phyloP scores from a whole-genome alignment of 1,140 invertebrate genomes.

The Eumeta japonica region DNA sequence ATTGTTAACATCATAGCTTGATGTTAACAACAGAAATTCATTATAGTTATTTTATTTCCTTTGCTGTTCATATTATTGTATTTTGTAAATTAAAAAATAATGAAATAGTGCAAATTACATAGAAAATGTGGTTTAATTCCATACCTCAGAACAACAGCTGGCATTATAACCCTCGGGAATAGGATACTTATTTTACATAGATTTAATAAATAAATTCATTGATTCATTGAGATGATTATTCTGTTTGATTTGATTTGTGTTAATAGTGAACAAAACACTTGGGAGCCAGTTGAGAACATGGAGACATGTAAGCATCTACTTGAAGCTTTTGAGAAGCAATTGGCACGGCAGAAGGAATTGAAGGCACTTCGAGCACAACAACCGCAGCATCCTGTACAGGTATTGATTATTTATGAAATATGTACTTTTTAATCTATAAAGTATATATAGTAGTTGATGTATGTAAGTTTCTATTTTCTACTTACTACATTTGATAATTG shows the following conservation, averaged over 20 bases:
- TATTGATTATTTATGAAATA: too few species aligned
- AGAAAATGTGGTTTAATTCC: too few species aligned
- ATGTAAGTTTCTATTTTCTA: too few species aligned
- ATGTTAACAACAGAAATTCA: neutral
- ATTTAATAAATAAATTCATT: too few species aligned
- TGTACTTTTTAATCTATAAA: too few species aligned
- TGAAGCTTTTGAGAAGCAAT: conserved; percentile 76
- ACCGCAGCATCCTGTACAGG: conserved; percentile 38
- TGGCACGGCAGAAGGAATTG: conserved; percentile 71
- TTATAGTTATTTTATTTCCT: neutral
- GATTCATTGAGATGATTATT: neutral
- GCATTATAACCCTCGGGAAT: too few species aligned
- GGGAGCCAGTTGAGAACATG: conserved; percentile 75
- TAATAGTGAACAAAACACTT: conserved; percentile 71
- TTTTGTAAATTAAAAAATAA: neutral
- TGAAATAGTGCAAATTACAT: too few species aligned
- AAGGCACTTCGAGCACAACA: conserved; percentile 59
- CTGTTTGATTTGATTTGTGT: neutral
- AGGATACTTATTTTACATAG: too few species aligned
- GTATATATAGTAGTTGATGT: too few species aligned
- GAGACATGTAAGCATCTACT: conserved; percentile 71
- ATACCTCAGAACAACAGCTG: too few species aligned
- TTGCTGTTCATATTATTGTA: neutral
- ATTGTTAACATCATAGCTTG: neutral
- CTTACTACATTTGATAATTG: too few species aligned